Percentiles rank a stretch among this genome's conserved stretches.
phyloP scores from a whole-genome alignment of 1,140 invertebrate genomes.

The Chrysoperla carnea region DNA sequence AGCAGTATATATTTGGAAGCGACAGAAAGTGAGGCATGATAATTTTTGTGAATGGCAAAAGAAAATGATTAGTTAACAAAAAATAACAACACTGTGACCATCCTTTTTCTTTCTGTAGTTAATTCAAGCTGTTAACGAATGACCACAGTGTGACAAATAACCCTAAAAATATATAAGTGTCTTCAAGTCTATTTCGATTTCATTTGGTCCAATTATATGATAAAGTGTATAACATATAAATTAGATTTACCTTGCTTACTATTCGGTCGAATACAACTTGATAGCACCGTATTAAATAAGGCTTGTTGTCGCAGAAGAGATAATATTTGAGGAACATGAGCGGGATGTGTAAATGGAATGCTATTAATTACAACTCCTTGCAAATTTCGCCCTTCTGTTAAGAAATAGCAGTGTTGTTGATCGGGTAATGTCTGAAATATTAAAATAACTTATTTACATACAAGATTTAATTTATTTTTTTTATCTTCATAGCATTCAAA shows the following conservation, averaged over 20 bases:
- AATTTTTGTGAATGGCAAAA: no score
- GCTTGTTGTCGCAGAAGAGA: constrained; percentile 74
- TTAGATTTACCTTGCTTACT: constrained; percentile 42
- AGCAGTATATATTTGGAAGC: no score
- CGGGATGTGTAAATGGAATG: constrained; percentile 86
- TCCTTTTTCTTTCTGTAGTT: no score
- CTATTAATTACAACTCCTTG: constrained; percentile 63
- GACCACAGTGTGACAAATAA: no score
- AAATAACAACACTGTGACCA: constrained; percentile 1
- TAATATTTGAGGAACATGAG: constrained; percentile 79
- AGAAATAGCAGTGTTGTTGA: constrained; percentile 84
- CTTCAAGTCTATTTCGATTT: no score
- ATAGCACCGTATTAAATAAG: constrained; percentile 75
- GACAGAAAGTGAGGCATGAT: no score
- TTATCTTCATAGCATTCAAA: constrained; percentile 1
- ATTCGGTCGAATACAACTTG: constrained; percentile 68
- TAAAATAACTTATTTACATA: constrained; percentile 3
- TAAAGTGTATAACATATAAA: no score
- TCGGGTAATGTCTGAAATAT: constrained; percentile 67
- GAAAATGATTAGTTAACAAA: no score
- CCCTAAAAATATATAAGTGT: no score
- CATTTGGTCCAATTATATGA: not conserved
- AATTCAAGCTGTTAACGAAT: no score
- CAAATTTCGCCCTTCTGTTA: constrained; percentile 65
- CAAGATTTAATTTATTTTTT: not conserved